Evolutionary conservation across 2,797 vertebrate species (phyloP), one percentile per base, ranked within the genome.

Genomic region (Xiphophorus birchmanni): DNA sequence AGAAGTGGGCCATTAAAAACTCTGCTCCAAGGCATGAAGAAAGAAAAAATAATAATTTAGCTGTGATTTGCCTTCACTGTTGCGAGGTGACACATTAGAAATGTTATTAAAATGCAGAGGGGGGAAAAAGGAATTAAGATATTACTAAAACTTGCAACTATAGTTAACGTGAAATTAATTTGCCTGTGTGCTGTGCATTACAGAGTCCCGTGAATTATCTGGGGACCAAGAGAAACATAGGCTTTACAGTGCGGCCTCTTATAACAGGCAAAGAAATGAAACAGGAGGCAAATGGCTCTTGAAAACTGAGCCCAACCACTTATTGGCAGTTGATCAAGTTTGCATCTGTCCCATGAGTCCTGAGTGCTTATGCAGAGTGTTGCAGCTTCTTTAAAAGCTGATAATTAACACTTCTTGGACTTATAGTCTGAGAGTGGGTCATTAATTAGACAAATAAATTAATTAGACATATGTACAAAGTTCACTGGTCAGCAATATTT

Each of bases 21-120:
- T 91, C 87, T 82, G 95, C 96, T 93, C 88, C 88, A 65, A 95
- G 96, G 96, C 96, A 95, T 95, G 95, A 96, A 81, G 82, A 69
- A 42, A 80, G 94, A 95, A 96, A 95, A 95, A 96, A 94, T 94
- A 95, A 94, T 93, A 94, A 95, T 96, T 96, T 95, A 95, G 95
- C 92, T 91, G 89, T 80, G 93, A 93, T 94, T 93, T 92, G 90
- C 88, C 90, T 90, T 56, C 90, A 81, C 79, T 96, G 97, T 97
- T 95, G 97, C 97, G 45, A 72, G 13, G 26, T 72, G 69, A 29
- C 26, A 45, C 42, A 72, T 72, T 45, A 11, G 69, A 72, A n/a
- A 26, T 15, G 10, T 65, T 58, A 42, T 44, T 35, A 47, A 72
- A 74, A 67, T 75, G 67, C 45, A 74, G 21, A 1, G 4, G 47